These are phyloP conservation scores for Orthosia incerta DNA, from an alignment of 2,888 invertebrate genomes.

Conservation along the genomic window DNA sequence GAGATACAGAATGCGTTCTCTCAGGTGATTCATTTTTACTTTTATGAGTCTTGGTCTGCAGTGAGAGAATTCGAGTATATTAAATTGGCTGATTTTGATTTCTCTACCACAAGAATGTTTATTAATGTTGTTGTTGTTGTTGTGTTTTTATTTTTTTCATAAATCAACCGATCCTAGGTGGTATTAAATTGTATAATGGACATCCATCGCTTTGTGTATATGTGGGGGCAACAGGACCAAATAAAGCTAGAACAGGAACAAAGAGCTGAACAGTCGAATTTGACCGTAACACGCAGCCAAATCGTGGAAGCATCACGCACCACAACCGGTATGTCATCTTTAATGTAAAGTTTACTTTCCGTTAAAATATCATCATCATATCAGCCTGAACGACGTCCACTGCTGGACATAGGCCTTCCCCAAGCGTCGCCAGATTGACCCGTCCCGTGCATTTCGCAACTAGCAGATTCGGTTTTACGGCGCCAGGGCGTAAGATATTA, in stretches of 20 bases:
- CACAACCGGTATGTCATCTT: slow-evolving; percentile 70
- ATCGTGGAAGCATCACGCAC: slow-evolving; percentile 40
- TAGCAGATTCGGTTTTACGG: no score
- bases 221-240: slow-evolving; percentile 95
- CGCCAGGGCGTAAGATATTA: no score
- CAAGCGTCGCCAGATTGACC: no score
- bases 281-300: no score
- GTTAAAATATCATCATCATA: no score
- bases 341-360: slow-evolving; percentile 10
- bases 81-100: background rate
- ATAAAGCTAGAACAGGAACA: slow-evolving; percentile 77
- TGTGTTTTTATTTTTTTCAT: no score
- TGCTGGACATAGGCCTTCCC: no score
- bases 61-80: no score
- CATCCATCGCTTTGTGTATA: slow-evolving; percentile 93
- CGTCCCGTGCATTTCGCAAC: no score
- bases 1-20: slow-evolving; percentile 93
- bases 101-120: background rate
- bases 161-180: slow-evolving; percentile 72
- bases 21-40: slow-evolving; percentile 76
- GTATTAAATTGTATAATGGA: slow-evolving; percentile 93
- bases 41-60: background rate
- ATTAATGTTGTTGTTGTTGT: no score
- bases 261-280: slow-evolving; percentile 48
- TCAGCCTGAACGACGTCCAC: no score